Evolutionary conservation across 2,888 invertebrate genomes (phyloP), one percentile per base, ranked within the genome.

Genomic region (Zele albiditarsus): DNA sequence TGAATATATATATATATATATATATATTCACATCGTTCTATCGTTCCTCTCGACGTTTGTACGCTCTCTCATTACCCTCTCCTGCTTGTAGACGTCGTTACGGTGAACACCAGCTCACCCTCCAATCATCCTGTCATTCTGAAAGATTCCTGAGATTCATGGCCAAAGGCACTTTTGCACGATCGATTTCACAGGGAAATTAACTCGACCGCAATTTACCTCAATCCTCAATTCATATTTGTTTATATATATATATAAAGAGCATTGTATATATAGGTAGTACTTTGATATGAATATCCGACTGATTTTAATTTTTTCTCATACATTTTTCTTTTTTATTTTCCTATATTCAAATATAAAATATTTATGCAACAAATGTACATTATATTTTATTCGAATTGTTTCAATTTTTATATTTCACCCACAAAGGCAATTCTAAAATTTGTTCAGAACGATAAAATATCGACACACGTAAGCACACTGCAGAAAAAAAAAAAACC

Each of bases 61-160:
- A 70, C 62, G 75, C 75, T 74, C 78, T 80, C 79, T 77, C 77
- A 79, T 79, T 79, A 78, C 74, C 73, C 66, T 58, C 33, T 63
- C 73, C 74, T 78, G 60, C 75, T 79, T 69, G 72, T 74, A 77
- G 77, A 73, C 76, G 67, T 80, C 77, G 77, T 76, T 77, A 73
- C 67, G 53, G 72, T 31, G 68, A 76, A 66, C 77, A 79, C 74
- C 72, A 42, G 68, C 63, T 71, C 77, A 78, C 76, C 79, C 80
- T 79, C 78, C 80, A 80, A 80, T 80, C 80, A 80, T 78, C 80
- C 73, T 80, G 80, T 80, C 80, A 79, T 79, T 80, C 80, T 75
- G 66, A 76, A 79, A 71, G 77, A 80, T 79, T 77, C 77, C 73
- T 69, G 74, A 78, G 78, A 80, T 80, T 79, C 79, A 80, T 79